phyloP scores from a whole-genome alignment of 2,797 vertebrate species.

The Mormyrus hasselquistii region DNA sequence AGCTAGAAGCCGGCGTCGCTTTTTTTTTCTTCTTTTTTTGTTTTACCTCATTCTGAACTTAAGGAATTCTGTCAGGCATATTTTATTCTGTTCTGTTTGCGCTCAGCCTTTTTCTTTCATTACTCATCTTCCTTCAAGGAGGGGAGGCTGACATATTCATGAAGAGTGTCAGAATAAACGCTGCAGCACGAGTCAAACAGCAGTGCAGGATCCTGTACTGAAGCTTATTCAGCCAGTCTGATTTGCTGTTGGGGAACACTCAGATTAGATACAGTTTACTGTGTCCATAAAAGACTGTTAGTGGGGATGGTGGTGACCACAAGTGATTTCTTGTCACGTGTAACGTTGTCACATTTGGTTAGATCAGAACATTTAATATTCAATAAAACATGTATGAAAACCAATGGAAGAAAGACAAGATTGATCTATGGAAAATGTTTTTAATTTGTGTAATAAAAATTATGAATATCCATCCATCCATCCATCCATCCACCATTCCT shows the following conservation, averaged over 20 bases:
- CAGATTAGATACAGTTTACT: conserved; percentile 51
- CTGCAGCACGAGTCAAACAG: conserved; percentile 61
- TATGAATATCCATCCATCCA: not conserved
- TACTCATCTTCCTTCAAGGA: conserved; percentile 67
- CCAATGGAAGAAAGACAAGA: not conserved
- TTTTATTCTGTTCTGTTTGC: conserved; percentile 40
- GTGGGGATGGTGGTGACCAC: conserved; percentile 50
- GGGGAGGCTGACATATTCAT: conserved; percentile 63
- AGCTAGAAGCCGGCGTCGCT: not conserved
- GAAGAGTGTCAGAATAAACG: conserved; percentile 78
- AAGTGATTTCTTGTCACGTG: conserved; percentile 48
- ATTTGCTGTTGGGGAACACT: conserved; percentile 62
- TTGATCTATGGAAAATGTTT: conserved; percentile 3
- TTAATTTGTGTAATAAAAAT: not conserved
- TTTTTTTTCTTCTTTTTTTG: not conserved
- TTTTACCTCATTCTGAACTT: conserved; percentile 19
- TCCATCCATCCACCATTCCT: not conserved
- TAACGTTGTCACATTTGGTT: conserved; percentile 45
- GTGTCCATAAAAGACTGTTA: conserved; percentile 45
- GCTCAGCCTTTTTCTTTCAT: conserved; percentile 56
- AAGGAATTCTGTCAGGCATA: conserved; percentile 22
- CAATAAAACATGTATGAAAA: conserved; percentile 11
- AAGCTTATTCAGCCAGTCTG: conserved; percentile 54
- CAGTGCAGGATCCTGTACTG: conserved; percentile 58
- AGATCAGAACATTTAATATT: conserved; percentile 49